These are phyloP conservation scores for Brachionus koreanus DNA, from an alignment of 1,140 invertebrate genomes.

Conservation along the genomic window DNA sequence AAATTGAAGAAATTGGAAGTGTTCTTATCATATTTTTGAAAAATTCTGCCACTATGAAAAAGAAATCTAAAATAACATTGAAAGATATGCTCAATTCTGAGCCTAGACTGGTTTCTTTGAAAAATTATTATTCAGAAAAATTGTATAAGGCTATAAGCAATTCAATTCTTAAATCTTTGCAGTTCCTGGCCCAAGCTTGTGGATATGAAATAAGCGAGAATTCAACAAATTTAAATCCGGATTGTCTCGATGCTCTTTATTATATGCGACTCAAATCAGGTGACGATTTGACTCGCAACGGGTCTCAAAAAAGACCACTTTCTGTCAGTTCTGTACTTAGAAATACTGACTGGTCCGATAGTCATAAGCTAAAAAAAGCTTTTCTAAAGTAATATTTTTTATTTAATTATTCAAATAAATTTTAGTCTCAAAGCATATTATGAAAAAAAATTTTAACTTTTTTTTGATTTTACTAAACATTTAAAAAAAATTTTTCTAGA, in stretches of 20 bases:
- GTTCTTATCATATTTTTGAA: constrained; percentile 48
- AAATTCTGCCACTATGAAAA: constrained; percentile 47
- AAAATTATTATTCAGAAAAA: constrained; percentile 51
- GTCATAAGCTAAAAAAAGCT: not conserved
- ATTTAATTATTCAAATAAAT: not conserved
- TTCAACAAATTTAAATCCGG: not conserved
- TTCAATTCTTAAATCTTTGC: not conserved
- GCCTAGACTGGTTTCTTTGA: not conserved
- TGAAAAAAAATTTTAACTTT: no score
- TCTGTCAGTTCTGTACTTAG: constrained; percentile 1
- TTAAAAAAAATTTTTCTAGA: no score
- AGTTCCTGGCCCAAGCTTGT: not conserved
- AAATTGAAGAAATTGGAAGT: constrained; percentile 51
- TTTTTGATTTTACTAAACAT: no score
- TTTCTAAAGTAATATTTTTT: constrained; percentile 38
- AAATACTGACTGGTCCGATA: constrained; percentile 13
- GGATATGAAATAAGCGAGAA: not conserved
- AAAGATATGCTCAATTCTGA: not conserved
- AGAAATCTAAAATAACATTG: constrained; percentile 46
- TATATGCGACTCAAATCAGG: not conserved
- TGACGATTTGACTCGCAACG: not conserved
- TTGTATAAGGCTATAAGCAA: constrained; percentile 50
- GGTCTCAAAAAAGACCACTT: not conserved
- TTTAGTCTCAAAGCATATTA: no score
- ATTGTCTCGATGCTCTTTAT: not conserved